Base-by-base conservation (phyloP, 2,797 vertebrate genomes). In the Rhodeus uyekii region DNA sequence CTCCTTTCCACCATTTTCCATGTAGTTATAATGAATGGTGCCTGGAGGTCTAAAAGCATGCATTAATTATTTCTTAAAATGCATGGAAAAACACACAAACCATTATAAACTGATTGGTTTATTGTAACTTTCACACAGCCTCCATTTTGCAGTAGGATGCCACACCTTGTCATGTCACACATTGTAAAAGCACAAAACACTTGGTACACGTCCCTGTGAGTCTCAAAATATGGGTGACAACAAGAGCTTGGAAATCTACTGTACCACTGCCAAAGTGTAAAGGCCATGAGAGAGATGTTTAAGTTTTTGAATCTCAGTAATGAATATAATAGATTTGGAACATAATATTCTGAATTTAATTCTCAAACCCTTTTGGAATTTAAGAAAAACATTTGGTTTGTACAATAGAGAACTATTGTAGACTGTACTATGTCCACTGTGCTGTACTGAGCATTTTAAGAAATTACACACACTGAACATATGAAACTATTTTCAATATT, bases 171-270 rank as follows among this genome's bases (percentile, higher is more conserved):
- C 76, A 78, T 13, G 18, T 29, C 18, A n/a, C 32, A 32, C 48
- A 60, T 8, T 44, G 29, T 27, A 46, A 46, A 82, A 50, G n/a
- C 39, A 39, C 74, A 32, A 76, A 76, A 76, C 48, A 60, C 24
- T 44, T 39, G 16, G 19, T 76, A 27, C 48, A 75, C 38, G 24
- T 42, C n/a, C 48, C 44, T 81, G 22, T 6, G 67, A 80, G 67
- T 34, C 5, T 79, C 64, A 44, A n/a, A 34, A 71, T 22, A 44
- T 44, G 27, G 39, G 50, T 68, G 36, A 68, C 34, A 29, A 68
- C 16, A 32, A 53, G 63, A 78, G n/a, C 64, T 19, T 78, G 10
- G 34, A 39, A 50, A 79, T 55, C 69, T 34, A 14, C 63, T 42
- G 5, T 55, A 68, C 19, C 24, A 68, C 46, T 53, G 8, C 5